phyloP scores from a whole-genome alignment of 2,888 invertebrate species.

The Napeogenes inachia region DNA sequence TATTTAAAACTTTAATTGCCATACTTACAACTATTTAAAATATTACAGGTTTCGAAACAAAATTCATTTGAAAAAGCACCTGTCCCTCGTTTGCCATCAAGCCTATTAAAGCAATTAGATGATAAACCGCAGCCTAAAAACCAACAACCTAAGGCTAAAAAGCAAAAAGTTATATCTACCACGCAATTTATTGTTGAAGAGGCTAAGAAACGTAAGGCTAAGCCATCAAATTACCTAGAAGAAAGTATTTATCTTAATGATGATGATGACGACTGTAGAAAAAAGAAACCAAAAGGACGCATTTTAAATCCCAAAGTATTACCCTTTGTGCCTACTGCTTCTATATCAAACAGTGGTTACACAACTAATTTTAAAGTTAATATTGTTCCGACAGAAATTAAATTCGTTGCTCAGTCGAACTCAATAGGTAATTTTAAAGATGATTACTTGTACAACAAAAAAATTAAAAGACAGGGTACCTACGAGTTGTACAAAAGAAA shows the following conservation, averaged over 20 bases:
- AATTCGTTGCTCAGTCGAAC: conserved; percentile 55
- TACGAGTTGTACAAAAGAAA: conserved; percentile 58
- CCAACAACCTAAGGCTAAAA: conserved; percentile 34
- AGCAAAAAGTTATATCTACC: conserved; percentile 49
- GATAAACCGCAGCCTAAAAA: conserved; percentile 49
- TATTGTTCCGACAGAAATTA: conserved; percentile 49
- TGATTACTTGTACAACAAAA: conserved; percentile 50
- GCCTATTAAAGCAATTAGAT: conserved; percentile 50
- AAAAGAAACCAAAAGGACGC: conserved; percentile 23
- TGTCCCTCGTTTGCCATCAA: conserved; percentile 54
- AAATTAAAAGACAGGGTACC: conserved; percentile 55
- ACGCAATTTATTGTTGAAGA: conserved; percentile 58
- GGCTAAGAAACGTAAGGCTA: conserved; percentile 47
- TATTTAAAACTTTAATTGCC: neutral
- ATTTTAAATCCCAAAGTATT: conserved; percentile 39
- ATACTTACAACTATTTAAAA: neutral
- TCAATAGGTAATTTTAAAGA: conserved; percentile 54
- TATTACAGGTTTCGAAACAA: conserved; percentile 49
- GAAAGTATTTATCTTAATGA: conserved; percentile 64
- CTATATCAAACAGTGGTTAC: conserved; percentile 58
- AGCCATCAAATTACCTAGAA: conserved; percentile 66
- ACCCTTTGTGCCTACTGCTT: conserved; percentile 60
- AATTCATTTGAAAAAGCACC: conserved; percentile 49
- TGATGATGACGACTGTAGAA: conserved; percentile 39
- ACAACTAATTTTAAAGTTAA: conserved; percentile 66